These are phyloP conservation scores for Popillia japonica DNA, from an alignment of 1,140 invertebrate species.

Conservation along the genomic window DNA sequence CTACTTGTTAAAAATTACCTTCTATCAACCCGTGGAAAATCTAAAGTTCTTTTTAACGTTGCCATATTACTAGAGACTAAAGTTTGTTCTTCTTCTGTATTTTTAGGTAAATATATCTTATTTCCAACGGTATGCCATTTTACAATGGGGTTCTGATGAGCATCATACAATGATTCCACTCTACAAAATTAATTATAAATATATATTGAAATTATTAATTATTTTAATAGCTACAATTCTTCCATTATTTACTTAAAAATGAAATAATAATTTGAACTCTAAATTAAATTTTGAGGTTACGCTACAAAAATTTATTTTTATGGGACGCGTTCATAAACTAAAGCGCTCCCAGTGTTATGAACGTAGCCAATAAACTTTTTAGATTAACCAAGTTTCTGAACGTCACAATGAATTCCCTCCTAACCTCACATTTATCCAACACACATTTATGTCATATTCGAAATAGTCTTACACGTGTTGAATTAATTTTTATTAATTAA, in stretches of 20 bases:
- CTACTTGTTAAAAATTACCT: slow-evolving; percentile 44
- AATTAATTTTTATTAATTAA: neutral
- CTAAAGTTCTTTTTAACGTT: slow-evolving; percentile 45
- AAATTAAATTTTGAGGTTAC: no score
- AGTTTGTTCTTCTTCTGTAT: slow-evolving; percentile 41
- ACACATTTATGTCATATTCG: neutral
- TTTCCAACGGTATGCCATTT: slow-evolving; percentile 46
- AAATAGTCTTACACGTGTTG: neutral
- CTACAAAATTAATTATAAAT: neutral
- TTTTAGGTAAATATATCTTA: slow-evolving; percentile 49
- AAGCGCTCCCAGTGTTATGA: no score
- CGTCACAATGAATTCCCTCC: no score
- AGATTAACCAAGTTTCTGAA: no score
- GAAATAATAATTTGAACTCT: no score
- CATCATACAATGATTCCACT: slow-evolving; percentile 41
- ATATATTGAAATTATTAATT: neutral
- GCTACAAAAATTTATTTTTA: no score
- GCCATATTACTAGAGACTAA: slow-evolving; percentile 16
- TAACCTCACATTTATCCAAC: no score
- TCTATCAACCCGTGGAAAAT: slow-evolving; percentile 48
- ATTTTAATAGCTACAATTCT: neutral
- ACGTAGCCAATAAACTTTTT: no score
- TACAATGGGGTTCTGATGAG: slow-evolving; percentile 50
- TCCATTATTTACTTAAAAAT: neutral
- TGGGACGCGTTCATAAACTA: no score